phyloP scores from a whole-genome alignment of 2,113 vertebrate species.

The Gila orcuttii region DNA sequence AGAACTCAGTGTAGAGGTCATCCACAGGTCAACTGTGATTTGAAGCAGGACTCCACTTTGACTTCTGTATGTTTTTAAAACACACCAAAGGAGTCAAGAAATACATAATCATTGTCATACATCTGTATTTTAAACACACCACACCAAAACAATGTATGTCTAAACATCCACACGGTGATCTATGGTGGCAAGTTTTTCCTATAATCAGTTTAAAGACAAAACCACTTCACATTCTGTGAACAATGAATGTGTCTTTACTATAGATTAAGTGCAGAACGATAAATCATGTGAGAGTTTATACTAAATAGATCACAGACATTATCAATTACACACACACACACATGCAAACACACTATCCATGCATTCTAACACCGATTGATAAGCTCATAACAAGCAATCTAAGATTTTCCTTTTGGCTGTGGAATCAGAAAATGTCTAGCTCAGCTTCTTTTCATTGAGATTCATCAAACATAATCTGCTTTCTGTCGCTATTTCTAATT shows the following conservation, averaged over 20 bases:
- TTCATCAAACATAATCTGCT: slow-evolving; percentile 42
- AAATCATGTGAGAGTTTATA: neutral
- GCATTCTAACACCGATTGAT: neutral
- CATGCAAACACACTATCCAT: neutral
- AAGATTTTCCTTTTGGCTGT: neutral
- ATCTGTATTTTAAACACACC: slow-evolving; percentile 26
- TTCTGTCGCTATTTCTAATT: slow-evolving; percentile 28
- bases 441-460: slow-evolving; percentile 39
- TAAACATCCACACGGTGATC: slow-evolving; percentile 28
- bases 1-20: slow-evolving; percentile 14
- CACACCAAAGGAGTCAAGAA: slow-evolving; percentile 11
- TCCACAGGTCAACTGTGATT: slow-evolving; percentile 26
- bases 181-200: slow-evolving; percentile 11
- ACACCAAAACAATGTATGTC: neutral
- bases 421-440: slow-evolving; percentile 19
- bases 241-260: neutral
- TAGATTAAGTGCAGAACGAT: neutral
- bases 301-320: neutral
- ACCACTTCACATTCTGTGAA: neutral
- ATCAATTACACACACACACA: slow-evolving; percentile 6
- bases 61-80: neutral
- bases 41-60: slow-evolving; percentile 3
- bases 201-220: slow-evolving; percentile 4
- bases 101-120: neutral
- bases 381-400: neutral